Base-by-base conservation (phyloP, 2,888 invertebrate genomes). In the Melieria crassipennis region DNA sequence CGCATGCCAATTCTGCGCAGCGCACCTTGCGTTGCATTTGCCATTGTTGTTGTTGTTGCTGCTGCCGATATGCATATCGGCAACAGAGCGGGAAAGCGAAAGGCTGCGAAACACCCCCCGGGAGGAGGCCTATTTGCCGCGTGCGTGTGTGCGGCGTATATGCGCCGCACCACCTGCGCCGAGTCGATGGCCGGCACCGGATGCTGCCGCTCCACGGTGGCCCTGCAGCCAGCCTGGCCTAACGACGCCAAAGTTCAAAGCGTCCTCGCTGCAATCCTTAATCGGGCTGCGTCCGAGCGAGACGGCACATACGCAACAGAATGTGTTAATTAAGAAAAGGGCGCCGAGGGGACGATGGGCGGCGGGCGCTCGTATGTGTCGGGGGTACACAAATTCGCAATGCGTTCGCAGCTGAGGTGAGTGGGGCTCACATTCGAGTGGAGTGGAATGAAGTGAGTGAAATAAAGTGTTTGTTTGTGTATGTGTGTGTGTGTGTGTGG, bases 241-340 rank as follows among this genome's bases (percentile, higher is more conserved):
- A 67, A 60, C 65, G 56, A 69, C 65, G 67, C 42, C 57, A 72
- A 69, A 72, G 72, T 72, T 72, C 72, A 72, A 65, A 56, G 45
- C 66, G 60, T 48, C 42, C 47, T n/a, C n/a, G 45, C 52, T 55
- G 43, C 43, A 1, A 65, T 45, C 43, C 10, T 30, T 2, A 30
- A 30, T 30, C 50, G 42, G 11, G 13, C 60, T 47, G 50, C 42
- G 30, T 46, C 58, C 43, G 46, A 52, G 16, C 69, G 65, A 72
- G 76, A 65, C 4, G 50, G 76, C 73, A 73, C 72, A 74, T 69
- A 71, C 78, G 82, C 80, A 82, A 82, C 81, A 81, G 82, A 81
- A 80, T 82, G 82, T 82, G 83, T 81, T 81, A 81, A 81, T 81
- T 81, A 81, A 81, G 81, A 82, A 81, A 81, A 80, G 79, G 78